These are phyloP conservation scores for Eptesicus fuscus DNA, from an alignment of 2,113 vertebrate genomes.

Conservation along the genomic window DNA sequence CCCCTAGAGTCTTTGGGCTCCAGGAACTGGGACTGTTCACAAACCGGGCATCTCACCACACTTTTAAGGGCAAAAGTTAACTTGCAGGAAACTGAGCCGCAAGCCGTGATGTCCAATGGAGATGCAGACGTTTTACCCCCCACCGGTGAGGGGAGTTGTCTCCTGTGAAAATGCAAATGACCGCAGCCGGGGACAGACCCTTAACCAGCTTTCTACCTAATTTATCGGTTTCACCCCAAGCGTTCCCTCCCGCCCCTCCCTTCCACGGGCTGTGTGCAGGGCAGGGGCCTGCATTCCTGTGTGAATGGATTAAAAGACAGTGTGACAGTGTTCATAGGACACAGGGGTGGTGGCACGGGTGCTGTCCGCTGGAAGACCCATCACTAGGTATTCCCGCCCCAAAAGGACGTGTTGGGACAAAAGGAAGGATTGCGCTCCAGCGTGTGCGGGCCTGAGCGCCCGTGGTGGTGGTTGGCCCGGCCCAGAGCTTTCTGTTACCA, in stretches of 20 bases:
- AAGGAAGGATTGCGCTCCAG: not conserved
- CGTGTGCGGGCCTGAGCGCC: not conserved
- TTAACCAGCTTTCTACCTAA: not conserved
- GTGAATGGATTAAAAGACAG: not conserved
- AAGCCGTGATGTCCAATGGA: not conserved
- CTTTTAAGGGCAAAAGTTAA: not conserved
- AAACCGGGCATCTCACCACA: not conserved
- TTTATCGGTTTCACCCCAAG: not conserved
- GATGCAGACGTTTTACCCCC: not conserved
- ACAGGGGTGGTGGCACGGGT: too few relatives aligned
- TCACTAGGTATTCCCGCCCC: not conserved
- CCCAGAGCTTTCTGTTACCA: too few relatives aligned
- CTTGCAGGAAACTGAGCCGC: not conserved
- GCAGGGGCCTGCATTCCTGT: not conserved
- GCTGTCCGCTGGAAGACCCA: not conserved
- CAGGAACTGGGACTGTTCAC: not conserved
- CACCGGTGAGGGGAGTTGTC: not conserved
- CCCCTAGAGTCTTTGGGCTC: not conserved
- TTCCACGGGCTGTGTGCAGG: not conserved
- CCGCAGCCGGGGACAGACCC: not conserved
- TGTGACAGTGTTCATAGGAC: not conserved
- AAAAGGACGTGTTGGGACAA: not conserved
- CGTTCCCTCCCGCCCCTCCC: accelerated
- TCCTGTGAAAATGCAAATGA: not conserved
- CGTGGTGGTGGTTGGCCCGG: too few relatives aligned